These are phyloP conservation scores for Balearica regulorum DNA, from an alignment of 2,797 vertebrate species.

Conservation along the genomic window DNA sequence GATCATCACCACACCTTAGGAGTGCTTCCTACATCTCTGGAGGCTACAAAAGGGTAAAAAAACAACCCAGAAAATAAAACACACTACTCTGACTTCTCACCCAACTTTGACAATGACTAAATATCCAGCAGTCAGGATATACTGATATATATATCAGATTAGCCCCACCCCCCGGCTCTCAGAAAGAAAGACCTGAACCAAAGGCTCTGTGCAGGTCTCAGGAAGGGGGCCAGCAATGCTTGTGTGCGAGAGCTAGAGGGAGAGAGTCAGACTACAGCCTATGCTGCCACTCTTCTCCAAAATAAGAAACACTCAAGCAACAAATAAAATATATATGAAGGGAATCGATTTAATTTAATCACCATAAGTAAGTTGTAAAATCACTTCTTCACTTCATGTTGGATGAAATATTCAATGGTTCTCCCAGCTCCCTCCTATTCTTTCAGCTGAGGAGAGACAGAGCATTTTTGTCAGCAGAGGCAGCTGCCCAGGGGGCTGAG, in stretches of 20 bases:
- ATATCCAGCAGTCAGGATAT: not conserved
- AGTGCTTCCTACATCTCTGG: not conserved
- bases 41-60: not conserved
- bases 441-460: conserved; percentile 27
- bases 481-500: conserved; percentile 33
- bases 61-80: not conserved
- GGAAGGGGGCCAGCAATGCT: accelerated
- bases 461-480: conserved; percentile 36
- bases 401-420: conserved; percentile 64
- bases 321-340: conserved; percentile 34
- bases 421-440: not conserved
- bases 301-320: conserved; percentile 11
- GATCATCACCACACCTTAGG: not conserved
- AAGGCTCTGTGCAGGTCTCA: accelerated
- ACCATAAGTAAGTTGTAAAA: conserved; percentile 39
- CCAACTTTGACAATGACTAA: not conserved
- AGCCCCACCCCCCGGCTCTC: not conserved
- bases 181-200: not conserved
- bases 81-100: not conserved
- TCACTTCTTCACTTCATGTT: conserved; percentile 23
- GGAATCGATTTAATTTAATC: conserved; percentile 51
- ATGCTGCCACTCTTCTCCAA: not conserved
- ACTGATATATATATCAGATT: not conserved
- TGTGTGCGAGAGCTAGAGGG: not conserved
- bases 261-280: not conserved